Conservation (phyloP, 2,797 vertebrate species). For the Botia kubotai region DNA sequence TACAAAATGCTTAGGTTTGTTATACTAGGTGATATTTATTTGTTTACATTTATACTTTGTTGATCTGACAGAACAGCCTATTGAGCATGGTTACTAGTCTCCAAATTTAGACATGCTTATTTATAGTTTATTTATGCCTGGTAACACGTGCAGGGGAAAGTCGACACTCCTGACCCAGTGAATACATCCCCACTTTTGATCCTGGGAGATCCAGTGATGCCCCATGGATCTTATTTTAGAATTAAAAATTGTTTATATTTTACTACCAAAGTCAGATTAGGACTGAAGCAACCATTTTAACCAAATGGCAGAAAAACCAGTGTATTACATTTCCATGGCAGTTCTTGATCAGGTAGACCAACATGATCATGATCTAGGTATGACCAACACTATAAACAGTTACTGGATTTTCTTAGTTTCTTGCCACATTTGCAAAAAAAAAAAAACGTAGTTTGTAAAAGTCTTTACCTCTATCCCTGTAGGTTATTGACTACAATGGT, state of each 20-base stretch:
- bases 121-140: background rate
- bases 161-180: slow-evolving; percentile 50
- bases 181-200: slow-evolving; percentile 10
- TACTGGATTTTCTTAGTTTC: too few relatives aligned
- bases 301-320: background rate
- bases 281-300: background rate
- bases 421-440: too few relatives aligned
- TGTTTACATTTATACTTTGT: background rate
- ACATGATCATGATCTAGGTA: background rate
- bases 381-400: background rate
- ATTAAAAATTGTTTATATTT: too few relatives aligned
- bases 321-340: background rate
- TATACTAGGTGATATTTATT: background rate
- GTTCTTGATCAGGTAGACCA: background rate
- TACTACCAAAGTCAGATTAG: background rate
- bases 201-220: background rate
- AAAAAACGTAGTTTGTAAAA: too few relatives aligned
- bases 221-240: background rate
- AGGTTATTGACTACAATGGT: slow-evolving; percentile 96
- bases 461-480: background rate
- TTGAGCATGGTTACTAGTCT: background rate
- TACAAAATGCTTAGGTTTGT: background rate
- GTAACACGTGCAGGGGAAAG: slow-evolving; percentile 52
- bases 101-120: background rate
- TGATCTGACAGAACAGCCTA: background rate